Conservation (phyloP, 2,888 invertebrate genomes). For the Ormyrus rosae region DNA sequence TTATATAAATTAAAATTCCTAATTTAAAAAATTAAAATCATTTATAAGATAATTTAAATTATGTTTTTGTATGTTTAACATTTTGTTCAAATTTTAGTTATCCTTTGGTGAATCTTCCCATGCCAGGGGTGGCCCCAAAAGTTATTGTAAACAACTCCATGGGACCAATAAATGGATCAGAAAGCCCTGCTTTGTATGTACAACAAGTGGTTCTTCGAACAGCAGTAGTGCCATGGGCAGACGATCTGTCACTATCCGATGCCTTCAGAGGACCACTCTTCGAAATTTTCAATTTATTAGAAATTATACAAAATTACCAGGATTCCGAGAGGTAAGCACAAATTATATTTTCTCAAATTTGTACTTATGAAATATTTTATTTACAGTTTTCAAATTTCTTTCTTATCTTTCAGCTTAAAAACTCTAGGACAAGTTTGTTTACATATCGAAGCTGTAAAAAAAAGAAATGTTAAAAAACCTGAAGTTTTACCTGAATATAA, state of each 20-base stretch:
- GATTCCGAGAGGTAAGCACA: constrained; percentile 81
- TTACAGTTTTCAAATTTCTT: not conserved
- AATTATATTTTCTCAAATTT: constrained; percentile 7
- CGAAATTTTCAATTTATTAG: constrained; percentile 91
- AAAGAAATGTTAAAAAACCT: constrained; percentile 79
- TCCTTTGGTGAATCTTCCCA: constrained; percentile 89
- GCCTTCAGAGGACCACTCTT: constrained; percentile 94
- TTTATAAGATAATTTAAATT: too few species aligned
- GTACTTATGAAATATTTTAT: not conserved
- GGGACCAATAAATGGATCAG: constrained; percentile 68
- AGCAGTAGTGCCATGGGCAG: constrained; percentile 92
- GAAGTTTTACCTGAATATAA: constrained; percentile 91
- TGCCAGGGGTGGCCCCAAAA: constrained; percentile 93
- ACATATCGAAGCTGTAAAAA: constrained; percentile 88
- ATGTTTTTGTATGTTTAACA: too few species aligned
- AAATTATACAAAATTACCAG: constrained; percentile 90
- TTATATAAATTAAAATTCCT: not conserved
- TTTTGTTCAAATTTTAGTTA: constrained; percentile 79
- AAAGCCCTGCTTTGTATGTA: constrained; percentile 82
- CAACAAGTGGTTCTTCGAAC: constrained; percentile 86
- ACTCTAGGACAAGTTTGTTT: constrained; percentile 89
- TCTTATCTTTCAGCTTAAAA: constrained; percentile 78
- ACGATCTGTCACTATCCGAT: constrained; percentile 89
- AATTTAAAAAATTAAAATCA: too few species aligned
- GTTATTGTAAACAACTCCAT: constrained; percentile 78